Base-by-base conservation (phyloP, 2,113 vertebrate genomes). In the Hypomesus transpacificus region DNA sequence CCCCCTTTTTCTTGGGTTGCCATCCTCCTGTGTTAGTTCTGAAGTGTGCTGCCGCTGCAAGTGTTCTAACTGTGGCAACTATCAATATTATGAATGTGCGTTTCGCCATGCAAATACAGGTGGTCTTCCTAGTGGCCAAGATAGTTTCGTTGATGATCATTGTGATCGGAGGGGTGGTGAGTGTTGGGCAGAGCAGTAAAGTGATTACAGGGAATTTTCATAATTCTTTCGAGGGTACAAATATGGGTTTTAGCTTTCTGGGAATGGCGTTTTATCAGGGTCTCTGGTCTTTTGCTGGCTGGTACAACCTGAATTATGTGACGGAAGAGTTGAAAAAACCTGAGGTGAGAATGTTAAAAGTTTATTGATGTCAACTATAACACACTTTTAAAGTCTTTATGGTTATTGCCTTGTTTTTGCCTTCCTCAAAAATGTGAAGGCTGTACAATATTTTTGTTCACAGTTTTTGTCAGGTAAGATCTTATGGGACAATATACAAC, bases 221-320 rank as follows among this genome's bases (percentile, higher is more conserved):
- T 26, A 87, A 82, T 0, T 46, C 86, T 26, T 94, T 95, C 85
- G 78, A 86, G 68, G 89, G 87, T 51, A 93, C 88, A 0, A 89
- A 59, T 0, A 16, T 72, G 5, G 75, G 85, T 54, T 54, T 87
- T 0, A 85, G 89, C 51, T 0, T 75, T 1, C 62, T 94, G 18
- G 85, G 87, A 72, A 83, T 91, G 76, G 91, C 93, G 0, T 89
- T 94, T 84, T 93, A 91, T 80, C 92, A 93, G 78, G 91, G 91
- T 0, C 85, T 94, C 3, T 93, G 93, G 92, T 92, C 91, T 52
- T 94, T 84, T 0, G 84, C 90, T 57, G 92, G 93, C 26, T 94
- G 92, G 93, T 91, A 82, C 75, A 93, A 86, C 66, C 66, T 94
- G 78, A 93, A 92, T 75, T 87, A 76, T 16, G 83, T 93, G 60